Evolutionary conservation across 2,888 invertebrate species (phyloP).

Genomic region (Eilema caniola): DNA sequence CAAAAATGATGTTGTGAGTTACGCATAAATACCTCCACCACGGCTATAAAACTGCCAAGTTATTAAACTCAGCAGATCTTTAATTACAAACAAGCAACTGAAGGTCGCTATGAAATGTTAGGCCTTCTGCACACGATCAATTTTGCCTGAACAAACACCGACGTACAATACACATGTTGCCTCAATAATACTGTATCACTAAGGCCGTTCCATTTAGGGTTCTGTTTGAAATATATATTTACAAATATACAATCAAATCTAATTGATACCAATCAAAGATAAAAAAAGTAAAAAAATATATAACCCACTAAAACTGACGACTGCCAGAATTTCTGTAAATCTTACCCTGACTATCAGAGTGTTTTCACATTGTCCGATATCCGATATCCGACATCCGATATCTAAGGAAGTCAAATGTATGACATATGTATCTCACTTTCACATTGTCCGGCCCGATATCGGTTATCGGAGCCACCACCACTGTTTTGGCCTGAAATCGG

Average conservation of each 20-base stretch:
- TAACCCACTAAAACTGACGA: too few relatives aligned
- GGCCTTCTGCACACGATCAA: slow-evolving; percentile 8
- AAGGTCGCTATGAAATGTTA: slow-evolving; percentile 46
- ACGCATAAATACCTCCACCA: slow-evolving; percentile 39
- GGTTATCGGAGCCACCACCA: too few relatives aligned
- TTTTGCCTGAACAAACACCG: background rate
- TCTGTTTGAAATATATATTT: background rate
- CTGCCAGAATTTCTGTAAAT: too few relatives aligned
- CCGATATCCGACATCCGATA: too few relatives aligned
- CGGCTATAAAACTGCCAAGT: slow-evolving; percentile 46
- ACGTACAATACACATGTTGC: background rate
- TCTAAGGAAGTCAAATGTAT: too few relatives aligned
- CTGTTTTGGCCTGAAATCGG: too few relatives aligned
- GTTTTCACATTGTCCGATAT: too few relatives aligned
- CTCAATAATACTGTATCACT: background rate
- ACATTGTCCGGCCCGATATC: too few relatives aligned
- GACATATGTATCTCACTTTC: too few relatives aligned
- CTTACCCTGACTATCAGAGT: too few relatives aligned
- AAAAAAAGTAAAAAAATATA: too few relatives aligned
- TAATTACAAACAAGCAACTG: slow-evolving; percentile 45
- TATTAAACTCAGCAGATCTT: slow-evolving; percentile 47
- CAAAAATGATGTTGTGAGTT: slow-evolving; percentile 44
- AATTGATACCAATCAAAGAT: too few relatives aligned
- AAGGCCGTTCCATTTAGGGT: background rate
- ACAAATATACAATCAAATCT: background rate